Base-by-base conservation (phyloP, 2,888 invertebrate species). In the Pocota personata region DNA sequence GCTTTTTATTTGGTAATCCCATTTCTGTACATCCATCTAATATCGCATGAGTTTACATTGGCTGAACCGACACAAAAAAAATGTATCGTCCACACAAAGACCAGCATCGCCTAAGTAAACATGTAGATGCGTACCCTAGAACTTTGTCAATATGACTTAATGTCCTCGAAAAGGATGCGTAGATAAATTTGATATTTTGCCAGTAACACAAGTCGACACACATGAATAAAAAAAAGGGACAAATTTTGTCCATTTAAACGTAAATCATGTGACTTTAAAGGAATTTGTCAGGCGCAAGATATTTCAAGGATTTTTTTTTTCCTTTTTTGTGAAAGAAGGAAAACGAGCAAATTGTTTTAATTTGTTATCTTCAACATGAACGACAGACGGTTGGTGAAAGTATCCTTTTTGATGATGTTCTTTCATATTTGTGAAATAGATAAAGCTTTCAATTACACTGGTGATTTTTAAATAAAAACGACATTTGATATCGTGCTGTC, bases 131-230 rank as follows among this genome's bases (percentile, higher is more conserved):
- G 24, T 62, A 60, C 32, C 12, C 19, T 40, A 24, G 21, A 60
- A 48, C 37, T 60, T 40, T 30, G 55, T 50, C 58, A 77, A 67
- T 32, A 62, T 71, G 60, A 71, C 78, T 78, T 62, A 62, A 71
- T 78, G 69, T 78, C 46, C 43, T 46, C 43, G 52, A 46, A 78
- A 71, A 62, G 77, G 78, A 78, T 78, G 55, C 69, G 62, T 69
- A 43, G 48, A 78, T 78, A 43, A 78, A 55, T 69, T 60, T 60
- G 46, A 77, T 67, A 58, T 78, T 78, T 55, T 71, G 19, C 27
- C 60, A 52, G 7, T 40, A 50, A 60, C 16, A n/a, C 6, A 58
- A 24, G 12, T 48, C 27, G 50, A 8, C 10, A 21, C 30, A 66
- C 8, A 40, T 4, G 1, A 3, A 12, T 12, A 62, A 24, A 6